These are phyloP conservation scores for Naja naja DNA, from an alignment of 2,113 vertebrate species.

Conservation along the genomic window DNA sequence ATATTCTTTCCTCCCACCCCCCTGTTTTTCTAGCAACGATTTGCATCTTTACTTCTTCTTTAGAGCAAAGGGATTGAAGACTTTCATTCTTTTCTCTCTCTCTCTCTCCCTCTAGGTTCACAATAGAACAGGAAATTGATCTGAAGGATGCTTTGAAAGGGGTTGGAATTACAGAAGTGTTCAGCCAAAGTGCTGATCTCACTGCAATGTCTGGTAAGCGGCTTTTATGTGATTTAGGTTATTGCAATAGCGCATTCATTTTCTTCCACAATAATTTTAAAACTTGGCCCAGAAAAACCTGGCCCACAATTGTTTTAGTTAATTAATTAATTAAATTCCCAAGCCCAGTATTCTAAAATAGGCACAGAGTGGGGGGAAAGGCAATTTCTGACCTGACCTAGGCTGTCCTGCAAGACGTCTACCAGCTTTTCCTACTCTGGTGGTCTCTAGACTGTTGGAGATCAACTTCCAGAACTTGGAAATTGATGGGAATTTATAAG, in stretches of 20 bases:
- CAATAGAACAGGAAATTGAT: conserved; percentile 92
- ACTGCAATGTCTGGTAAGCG: conserved; percentile 88
- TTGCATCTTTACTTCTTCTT: conserved; percentile 25
- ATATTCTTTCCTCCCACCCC: not conserved
- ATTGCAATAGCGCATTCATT: not conserved
- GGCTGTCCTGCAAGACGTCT: not conserved
- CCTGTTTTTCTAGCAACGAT: not conserved
- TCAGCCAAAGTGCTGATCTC: conserved; percentile 87
- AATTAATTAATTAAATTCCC: not conserved
- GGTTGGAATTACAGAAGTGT: conserved; percentile 88
- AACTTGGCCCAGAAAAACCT: not conserved
- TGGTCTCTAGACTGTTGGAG: not conserved
- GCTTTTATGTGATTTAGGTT: conserved; percentile 13
- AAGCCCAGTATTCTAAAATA: not conserved
- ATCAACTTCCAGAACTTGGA: not conserved
- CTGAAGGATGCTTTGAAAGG: conserved; percentile 84
- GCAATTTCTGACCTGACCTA: not conserved
- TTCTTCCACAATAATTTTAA: not conserved
- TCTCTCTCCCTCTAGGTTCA: conserved; percentile 78
- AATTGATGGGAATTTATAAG: not conserved
- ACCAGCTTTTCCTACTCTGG: not conserved
- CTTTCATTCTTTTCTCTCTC: conserved; percentile 14
- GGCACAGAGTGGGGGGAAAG: not conserved
- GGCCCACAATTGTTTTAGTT: not conserved
- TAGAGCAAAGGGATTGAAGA: not conserved